Base-by-base conservation (phyloP, 1,140 invertebrate species). In the Idris sp. region DNA sequence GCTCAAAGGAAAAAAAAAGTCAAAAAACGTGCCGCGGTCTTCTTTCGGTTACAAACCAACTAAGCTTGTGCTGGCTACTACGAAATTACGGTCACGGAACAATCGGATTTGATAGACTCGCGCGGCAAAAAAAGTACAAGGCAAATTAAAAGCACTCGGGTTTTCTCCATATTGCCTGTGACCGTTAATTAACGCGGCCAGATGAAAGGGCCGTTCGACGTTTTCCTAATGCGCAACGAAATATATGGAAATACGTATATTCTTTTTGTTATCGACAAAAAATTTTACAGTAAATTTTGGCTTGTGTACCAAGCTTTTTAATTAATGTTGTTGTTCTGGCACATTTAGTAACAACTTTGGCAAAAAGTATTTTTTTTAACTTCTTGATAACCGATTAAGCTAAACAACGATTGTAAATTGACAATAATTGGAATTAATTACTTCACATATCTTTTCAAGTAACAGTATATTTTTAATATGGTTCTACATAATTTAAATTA, bases 111-210 rank as follows among this genome's bases (percentile, higher is more conserved):
- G 53, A 51, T 36, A 15, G 46, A 59, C 36, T 41, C 22, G 28
- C 31, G 33, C 31, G 19, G n/a, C 15, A 7, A 59, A 69, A 67
- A 58, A 68, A 58, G 49, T 56, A 58, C 51, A n/a, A 2, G 22
- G 5, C 28, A 51, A 61, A 54, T 46, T 69, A 43, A 31, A 59
- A 59, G 33, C 16, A 16, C 4, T 5, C 35, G 18, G 16, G 25
- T 68, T 68, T 49, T 35, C 41, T 7, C 11, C 18, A 46, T 33
- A 38, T 38, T 36, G 6, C 7, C 6, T 13, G 5, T 22, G 36
- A 13, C 4, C 15, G 54, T 71, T 71, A 71, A 71, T 71, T 71
- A 71, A 71, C 48, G 38, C 13, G 35, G 51, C n/a, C 30, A 49
- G 53, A 59, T 69, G 54, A 59, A 69, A 69, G 54, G 13, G 18